Evolutionary conservation across 2,113 vertebrate species (phyloP).

Genomic region (Opisthocomus hoazin): DNA sequence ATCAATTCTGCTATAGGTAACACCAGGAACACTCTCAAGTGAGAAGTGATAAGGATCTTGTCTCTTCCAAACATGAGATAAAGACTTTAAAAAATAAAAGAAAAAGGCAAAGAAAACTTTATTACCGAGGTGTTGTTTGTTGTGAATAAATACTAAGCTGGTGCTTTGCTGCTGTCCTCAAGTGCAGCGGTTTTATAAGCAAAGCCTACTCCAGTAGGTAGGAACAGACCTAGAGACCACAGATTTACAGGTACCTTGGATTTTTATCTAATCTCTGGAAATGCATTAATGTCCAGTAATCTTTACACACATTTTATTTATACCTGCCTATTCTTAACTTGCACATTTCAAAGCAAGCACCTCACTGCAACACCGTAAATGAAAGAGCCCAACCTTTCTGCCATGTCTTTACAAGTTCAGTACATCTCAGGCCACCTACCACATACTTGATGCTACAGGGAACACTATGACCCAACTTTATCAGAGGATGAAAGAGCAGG

Average conservation of each 20-base stretch:
- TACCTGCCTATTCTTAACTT: not conserved
- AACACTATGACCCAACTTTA: not conserved
- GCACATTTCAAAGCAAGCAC: not conserved
- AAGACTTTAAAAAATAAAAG: not conserved
- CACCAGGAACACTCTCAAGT: not conserved
- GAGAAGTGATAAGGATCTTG: fast-evolving
- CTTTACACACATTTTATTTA: fast-evolving
- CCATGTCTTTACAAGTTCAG: not conserved
- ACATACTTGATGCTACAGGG: not conserved
- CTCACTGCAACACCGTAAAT: not conserved
- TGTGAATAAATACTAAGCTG: not conserved
- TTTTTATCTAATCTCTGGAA: not conserved
- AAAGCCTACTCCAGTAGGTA: not conserved
- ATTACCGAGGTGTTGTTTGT: not conserved
- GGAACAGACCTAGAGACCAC: not conserved
- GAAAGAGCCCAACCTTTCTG: not conserved
- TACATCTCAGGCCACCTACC: not conserved
- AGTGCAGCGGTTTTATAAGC: not conserved
- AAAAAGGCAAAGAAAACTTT: not conserved
- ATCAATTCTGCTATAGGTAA: not conserved
- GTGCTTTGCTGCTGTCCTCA: not conserved
- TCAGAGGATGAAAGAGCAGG: not conserved
- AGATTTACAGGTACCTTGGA: not conserved
- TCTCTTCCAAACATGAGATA: not conserved
- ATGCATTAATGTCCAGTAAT: not conserved